These are phyloP conservation scores for Ciconia stormi DNA, from an alignment of 2,113 vertebrate genomes.

Conservation along the genomic window DNA sequence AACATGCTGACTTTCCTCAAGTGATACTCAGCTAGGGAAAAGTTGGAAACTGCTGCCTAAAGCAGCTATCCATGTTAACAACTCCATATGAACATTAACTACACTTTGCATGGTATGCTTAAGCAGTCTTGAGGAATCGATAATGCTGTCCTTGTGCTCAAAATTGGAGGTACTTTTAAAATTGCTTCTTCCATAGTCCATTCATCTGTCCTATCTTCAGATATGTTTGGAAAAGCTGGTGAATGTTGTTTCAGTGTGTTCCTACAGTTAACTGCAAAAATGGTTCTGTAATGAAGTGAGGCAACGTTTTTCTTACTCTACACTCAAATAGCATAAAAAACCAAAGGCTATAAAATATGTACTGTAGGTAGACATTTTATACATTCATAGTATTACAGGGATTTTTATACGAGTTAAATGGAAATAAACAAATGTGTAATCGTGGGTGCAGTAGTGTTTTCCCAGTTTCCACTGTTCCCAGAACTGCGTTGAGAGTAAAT, in stretches of 20 bases:
- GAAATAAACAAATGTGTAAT: neutral
- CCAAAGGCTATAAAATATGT: neutral
- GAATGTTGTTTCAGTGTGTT: neutral
- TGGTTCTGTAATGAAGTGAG: neutral
- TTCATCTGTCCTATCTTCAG: neutral
- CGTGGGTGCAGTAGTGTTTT: neutral
- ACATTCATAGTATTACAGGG: neutral
- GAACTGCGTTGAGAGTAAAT: neutral
- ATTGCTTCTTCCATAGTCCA: neutral
- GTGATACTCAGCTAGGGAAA: neutral
- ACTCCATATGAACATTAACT: neutral
- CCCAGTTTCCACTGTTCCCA: neutral
- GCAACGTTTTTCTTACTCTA: neutral
- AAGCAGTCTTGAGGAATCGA: neutral
- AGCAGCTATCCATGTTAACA: neutral
- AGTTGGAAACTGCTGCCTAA: neutral
- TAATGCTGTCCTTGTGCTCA: neutral
- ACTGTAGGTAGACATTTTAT: neutral
- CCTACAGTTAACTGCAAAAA: neutral
- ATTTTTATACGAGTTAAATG: neutral
- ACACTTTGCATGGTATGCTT: fast-evolving
- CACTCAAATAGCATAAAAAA: neutral
- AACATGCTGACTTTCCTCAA: neutral
- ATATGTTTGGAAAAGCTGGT: neutral
- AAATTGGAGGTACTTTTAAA: neutral